phyloP scores from a whole-genome alignment of 2,797 vertebrate species.

The Merluccius polli region DNA sequence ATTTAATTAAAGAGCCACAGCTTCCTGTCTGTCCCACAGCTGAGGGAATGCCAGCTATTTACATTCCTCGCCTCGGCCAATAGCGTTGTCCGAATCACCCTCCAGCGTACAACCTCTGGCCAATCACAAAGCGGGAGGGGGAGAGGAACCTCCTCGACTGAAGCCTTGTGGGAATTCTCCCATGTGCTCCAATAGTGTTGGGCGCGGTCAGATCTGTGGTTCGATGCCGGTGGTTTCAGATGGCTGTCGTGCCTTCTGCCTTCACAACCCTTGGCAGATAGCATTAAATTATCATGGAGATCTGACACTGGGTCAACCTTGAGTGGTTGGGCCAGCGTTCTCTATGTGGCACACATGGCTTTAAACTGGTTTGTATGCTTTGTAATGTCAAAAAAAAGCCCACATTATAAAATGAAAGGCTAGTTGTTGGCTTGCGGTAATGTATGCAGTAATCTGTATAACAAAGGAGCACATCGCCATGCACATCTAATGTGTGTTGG shows the following conservation, averaged over 20 bases:
- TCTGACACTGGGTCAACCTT: neutral
- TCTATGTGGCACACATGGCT: neutral
- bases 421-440: too few species aligned
- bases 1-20: slow-evolving; percentile 50
- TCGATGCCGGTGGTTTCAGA: slow-evolving; percentile 52
- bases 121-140: slow-evolving; percentile 40
- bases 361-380: too few species aligned
- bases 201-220: slow-evolving; percentile 49
- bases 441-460: too few species aligned
- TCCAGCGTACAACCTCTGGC: slow-evolving; percentile 35
- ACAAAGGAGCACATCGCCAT: too few species aligned
- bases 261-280: slow-evolving; percentile 32
- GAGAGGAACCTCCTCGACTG: slow-evolving; percentile 39
- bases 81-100: slow-evolving; percentile 34
- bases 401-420: neutral
- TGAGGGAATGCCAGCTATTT: slow-evolving; percentile 62
- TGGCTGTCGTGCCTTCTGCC: slow-evolving; percentile 54
- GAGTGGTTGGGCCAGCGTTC: neutral
- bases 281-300: slow-evolving; percentile 19
- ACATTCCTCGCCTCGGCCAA: slow-evolving; percentile 55
- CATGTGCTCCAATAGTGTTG: slow-evolving; percentile 40
- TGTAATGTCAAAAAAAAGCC: neutral
- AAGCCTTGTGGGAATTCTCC: slow-evolving; percentile 50
- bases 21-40: slow-evolving; percentile 68
- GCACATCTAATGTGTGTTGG: neutral